A percentile compares a stretch with the other conserved stretches of the same genome.
These are phyloP conservation scores for Nudaria mundana DNA, from an alignment of 2,888 invertebrate genomes.

Conservation along the genomic window DNA sequence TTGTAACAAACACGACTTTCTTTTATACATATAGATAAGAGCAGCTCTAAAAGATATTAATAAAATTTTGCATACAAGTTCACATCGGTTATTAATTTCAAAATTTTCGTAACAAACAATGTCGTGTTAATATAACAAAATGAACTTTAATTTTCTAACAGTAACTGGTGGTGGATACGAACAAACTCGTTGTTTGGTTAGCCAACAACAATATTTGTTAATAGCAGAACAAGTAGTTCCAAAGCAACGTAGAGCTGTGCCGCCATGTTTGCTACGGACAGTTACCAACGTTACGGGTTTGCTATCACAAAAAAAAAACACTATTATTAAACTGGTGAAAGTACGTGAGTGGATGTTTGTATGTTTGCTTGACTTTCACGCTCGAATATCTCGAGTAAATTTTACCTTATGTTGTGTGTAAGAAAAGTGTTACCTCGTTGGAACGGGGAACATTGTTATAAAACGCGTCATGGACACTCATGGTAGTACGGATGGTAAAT, in stretches of 20 bases:
- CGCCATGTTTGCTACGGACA: conserved; percentile 22
- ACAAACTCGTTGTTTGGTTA: conserved; percentile 44
- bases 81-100: conserved; percentile 16
- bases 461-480: too few species aligned
- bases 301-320: conserved; percentile 12
- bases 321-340: too few species aligned
- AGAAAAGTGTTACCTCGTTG: too few species aligned
- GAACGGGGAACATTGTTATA: too few species aligned
- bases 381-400: too few species aligned
- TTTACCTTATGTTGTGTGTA: too few species aligned
- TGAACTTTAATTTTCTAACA: conserved; percentile 45
- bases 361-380: too few species aligned
- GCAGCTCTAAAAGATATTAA: not conserved
- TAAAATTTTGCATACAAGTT: conserved; percentile 9
- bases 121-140: conserved; percentile 15
- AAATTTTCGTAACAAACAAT: conserved; percentile 19
- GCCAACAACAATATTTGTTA: conserved; percentile 55
- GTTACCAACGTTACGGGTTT: conserved; percentile 17
- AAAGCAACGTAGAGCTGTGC: conserved; percentile 28
- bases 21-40: too few species aligned
- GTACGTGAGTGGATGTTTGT: too few species aligned
- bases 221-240: conserved; percentile 42
- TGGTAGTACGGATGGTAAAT: too few species aligned
- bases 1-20: too few species aligned
- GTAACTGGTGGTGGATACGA: conserved; percentile 24